phyloP scores from a whole-genome alignment of 2,888 invertebrate species.

The Antheraea yamamai region DNA sequence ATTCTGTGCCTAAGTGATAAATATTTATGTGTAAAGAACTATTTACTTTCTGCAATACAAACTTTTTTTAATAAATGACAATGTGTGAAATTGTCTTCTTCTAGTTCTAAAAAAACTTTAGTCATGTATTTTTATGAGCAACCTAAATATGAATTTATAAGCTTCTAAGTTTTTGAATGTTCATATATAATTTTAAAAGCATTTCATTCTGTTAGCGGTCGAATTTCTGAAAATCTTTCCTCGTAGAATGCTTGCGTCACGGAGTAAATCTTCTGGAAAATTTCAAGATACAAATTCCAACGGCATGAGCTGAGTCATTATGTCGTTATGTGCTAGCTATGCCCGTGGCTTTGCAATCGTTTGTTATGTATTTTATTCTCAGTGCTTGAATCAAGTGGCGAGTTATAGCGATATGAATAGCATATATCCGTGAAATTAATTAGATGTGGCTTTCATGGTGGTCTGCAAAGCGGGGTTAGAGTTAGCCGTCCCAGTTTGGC shows the following conservation, averaged over 20 bases:
- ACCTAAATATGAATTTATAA: neutral
- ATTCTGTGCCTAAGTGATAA: too few species aligned
- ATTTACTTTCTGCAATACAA: too few species aligned
- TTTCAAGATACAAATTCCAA: neutral
- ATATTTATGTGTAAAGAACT: too few species aligned
- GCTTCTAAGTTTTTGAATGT: neutral
- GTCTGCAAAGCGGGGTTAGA: too few species aligned
- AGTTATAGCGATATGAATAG: too few species aligned
- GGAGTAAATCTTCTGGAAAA: neutral
- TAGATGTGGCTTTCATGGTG: too few species aligned
- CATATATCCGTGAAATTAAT: too few species aligned
- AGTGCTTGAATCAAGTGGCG: too few species aligned
- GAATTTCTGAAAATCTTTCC: neutral
- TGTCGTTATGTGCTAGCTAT: neutral
- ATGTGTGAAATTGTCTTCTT: too few species aligned
- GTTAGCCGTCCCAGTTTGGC: too few species aligned
- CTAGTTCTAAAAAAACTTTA: too few species aligned
- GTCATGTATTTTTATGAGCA: neutral
- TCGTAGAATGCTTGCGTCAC: neutral
- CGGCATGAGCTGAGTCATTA: neutral
- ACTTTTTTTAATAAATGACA: too few species aligned
- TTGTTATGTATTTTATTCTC: neutral
- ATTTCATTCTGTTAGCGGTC: neutral
- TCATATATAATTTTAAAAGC: neutral
- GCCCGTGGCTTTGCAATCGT: neutral